Percentiles rank a stretch among this genome's conserved stretches.
Evolutionary conservation across 2,797 vertebrate species (phyloP).

Genomic region (Diplodus sargus): DNA sequence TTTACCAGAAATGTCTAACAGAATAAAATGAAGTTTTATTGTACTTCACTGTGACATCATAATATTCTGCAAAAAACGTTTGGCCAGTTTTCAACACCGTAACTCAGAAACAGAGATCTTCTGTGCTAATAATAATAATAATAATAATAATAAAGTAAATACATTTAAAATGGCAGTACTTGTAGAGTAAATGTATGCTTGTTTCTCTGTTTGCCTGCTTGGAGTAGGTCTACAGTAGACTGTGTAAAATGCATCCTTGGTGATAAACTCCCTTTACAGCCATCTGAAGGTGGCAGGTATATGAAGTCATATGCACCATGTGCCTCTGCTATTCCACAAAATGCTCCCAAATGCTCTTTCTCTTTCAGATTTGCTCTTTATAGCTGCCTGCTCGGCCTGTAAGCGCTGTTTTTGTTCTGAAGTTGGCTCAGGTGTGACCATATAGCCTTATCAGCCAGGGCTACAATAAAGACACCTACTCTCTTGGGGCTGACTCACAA

Average conservation of each 20-base stretch:
- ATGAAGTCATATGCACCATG: neutral
- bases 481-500: neutral
- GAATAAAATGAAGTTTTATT: too few relatives aligned
- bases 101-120: too few relatives aligned
- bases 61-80: too few relatives aligned
- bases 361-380: neutral
- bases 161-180: too few relatives aligned
- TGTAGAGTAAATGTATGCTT: neutral
- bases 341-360: neutral
- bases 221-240: neutral
- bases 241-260: neutral
- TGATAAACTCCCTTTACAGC: neutral
- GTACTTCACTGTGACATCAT: too few relatives aligned
- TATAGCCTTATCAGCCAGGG: conserved; percentile 8
- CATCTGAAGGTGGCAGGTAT: neutral
- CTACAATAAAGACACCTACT: conserved; percentile 34
- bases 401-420: neutral
- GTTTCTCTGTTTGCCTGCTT: neutral
- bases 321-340: neutral
- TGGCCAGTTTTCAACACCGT: too few relatives aligned
- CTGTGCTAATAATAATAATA: too few relatives aligned
- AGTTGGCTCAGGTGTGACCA: neutral
- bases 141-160: too few relatives aligned
- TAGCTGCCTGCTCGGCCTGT: neutral
- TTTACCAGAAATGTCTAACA: too few relatives aligned